phyloP scores from a whole-genome alignment of 2,888 invertebrate species.

The Abrostola triplasia region DNA sequence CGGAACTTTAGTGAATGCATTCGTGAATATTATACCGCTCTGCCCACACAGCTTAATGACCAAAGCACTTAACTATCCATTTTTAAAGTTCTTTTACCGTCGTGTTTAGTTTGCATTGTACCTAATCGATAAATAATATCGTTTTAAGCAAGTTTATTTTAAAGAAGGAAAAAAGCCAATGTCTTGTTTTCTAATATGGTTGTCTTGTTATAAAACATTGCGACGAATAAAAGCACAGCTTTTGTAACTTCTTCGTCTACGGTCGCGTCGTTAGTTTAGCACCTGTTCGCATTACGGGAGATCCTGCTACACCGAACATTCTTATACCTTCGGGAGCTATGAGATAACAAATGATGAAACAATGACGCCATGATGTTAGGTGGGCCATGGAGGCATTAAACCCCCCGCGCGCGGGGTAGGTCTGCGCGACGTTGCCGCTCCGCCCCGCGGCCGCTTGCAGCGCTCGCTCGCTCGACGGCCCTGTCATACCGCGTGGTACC shows the following conservation, averaged over 20 bases:
- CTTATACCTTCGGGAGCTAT: constrained; percentile 67
- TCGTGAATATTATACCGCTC: constrained; percentile 54
- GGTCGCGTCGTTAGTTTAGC: constrained; percentile 29
- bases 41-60: constrained; percentile 44
- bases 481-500: constrained; percentile 76
- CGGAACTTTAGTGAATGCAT: constrained; percentile 66
- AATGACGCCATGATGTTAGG: constrained; percentile 74
- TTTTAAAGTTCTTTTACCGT: constrained; percentile 29
- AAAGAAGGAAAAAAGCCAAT: too few species aligned
- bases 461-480: constrained; percentile 48
- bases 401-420: constrained; percentile 68
- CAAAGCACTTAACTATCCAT: constrained; percentile 42
- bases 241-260: constrained; percentile 17
- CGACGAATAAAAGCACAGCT: constrained; percentile 20
- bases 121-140: too few species aligned
- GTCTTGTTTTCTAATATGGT: too few species aligned
- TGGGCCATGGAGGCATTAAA: constrained; percentile 65
- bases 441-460: constrained; percentile 61
- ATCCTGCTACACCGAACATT: constrained; percentile 49
- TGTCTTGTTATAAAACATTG: not conserved
- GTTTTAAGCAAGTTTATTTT: too few species aligned
- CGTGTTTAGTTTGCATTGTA: not conserved
- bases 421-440: constrained; percentile 75
- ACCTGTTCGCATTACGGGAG: constrained; percentile 42
- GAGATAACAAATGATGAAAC: constrained; percentile 78